Evolutionary conservation across 1,140 invertebrate species (phyloP).

Genomic region (Drosophila albomicans): DNA sequence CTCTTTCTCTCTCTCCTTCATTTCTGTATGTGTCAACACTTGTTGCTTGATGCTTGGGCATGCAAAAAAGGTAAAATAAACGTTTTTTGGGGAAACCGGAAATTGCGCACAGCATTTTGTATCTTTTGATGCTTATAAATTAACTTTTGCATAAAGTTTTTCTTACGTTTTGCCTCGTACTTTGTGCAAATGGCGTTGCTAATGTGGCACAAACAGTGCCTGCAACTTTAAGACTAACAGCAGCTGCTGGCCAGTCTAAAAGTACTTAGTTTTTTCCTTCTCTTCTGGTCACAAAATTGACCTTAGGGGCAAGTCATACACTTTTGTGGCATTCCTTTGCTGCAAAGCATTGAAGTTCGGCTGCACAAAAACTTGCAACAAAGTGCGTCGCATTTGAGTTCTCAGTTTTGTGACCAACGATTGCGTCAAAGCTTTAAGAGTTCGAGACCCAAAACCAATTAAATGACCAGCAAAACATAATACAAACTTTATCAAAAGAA

Average conservation of each 20-base stretch:
- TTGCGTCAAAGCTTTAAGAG: conserved; percentile 24
- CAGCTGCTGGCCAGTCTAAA: conserved; percentile 19
- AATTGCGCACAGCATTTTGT: conserved; percentile 74
- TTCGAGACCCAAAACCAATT: conserved; percentile 46
- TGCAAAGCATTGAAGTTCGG: conserved; percentile 10
- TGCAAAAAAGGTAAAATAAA: conserved; percentile 62
- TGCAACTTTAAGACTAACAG: conserved; percentile 41
- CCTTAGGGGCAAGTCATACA: conserved; percentile 8
- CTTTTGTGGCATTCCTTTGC: conserved; percentile 6
- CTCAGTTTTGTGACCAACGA: conserved; percentile 1
- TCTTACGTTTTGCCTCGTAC: conserved; percentile 6
- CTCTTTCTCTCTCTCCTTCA: background rate
- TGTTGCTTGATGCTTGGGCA: conserved; percentile 56
- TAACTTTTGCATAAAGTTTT: conserved; percentile 56
- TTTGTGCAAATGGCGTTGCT: conserved; percentile 27
- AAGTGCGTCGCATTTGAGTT: conserved; percentile 30
- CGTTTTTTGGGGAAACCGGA: conserved; percentile 65
- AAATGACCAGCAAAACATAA: conserved; percentile 50
- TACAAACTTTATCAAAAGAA: conserved; percentile 46
- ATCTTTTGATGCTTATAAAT: conserved; percentile 75
- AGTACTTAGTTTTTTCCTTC: background rate
- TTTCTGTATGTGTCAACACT: conserved; percentile 56
- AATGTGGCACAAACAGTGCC: conserved; percentile 25
- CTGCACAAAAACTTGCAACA: conserved; percentile 28
- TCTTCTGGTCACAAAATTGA: conserved; percentile 22